phyloP scores from a whole-genome alignment of 2,888 invertebrate species.

The Pterobdella sp. region DNA sequence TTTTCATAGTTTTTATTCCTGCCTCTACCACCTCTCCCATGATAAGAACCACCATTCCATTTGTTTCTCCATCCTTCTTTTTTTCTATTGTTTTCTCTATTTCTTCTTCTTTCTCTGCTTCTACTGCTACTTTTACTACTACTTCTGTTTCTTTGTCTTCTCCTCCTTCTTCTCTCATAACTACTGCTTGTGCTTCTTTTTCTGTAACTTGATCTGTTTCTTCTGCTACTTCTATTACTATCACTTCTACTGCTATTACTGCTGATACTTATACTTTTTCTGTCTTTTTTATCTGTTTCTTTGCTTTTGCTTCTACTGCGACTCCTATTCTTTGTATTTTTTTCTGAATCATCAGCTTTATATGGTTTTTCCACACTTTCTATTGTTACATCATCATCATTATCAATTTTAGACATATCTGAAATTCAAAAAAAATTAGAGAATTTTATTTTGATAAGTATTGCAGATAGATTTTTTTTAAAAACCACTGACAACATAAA shows the following conservation, averaged over 20 bases:
- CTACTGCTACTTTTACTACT: background rate
- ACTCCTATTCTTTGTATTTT: background rate
- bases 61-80: background rate
- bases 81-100: background rate
- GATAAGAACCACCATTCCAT: background rate
- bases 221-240: background rate
- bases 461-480: background rate
- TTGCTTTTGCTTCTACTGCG: background rate
- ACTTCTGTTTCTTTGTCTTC: background rate
- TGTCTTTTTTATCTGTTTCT: background rate
- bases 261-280: background rate
- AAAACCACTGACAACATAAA: background rate
- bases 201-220: background rate
- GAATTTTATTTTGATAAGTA: too few species aligned
- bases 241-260: slow-evolving; percentile 1
- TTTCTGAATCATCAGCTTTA: too few species aligned
- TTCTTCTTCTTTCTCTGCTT: background rate
- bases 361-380: too few species aligned
- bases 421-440: too few species aligned
- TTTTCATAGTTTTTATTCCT: background rate
- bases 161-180: background rate
- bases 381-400: too few species aligned
- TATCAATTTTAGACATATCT: too few species aligned
- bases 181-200: background rate
- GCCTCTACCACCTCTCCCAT: background rate